Base-by-base conservation (phyloP, 2,797 vertebrate genomes). In the Chelidonichthys spinosus region DNA sequence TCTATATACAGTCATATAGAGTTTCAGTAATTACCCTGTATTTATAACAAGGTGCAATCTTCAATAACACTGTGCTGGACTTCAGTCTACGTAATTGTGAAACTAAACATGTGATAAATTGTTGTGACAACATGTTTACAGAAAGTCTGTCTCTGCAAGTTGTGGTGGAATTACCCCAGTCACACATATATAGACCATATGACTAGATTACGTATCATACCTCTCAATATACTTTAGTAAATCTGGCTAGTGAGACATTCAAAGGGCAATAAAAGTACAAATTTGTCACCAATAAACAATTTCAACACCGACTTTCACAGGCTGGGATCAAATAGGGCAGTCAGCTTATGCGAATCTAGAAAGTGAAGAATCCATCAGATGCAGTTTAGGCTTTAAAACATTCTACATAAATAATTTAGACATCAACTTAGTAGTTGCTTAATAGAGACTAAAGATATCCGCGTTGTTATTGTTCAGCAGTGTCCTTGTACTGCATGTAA, bases 91-190 rank as follows among this genome's bases (percentile, higher is more conserved):
- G 42, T 55, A 56, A 49, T 46, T 66, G 36, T 35, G 17, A 56
- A 43, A 10, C 2, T 32, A 15, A 69, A 69, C 50, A 56, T 35
- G 7, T 40, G 40, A 15, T 54, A 13, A 17, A 14, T 37, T 42
- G n/a, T 72, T 49, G 49, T 61, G 25, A 53, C 14, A 52, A 17
- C 15, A 47, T 36, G 62, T 72, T 58, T 43, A 52, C 8, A 44
- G 66, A 2, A 64, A 59, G 17, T 67, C 35, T 54, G 40, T 33
- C 39, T 59, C 25, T 63, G 40, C 54, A 15, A 63, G 25, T 25
- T 25, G 25, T 25, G 3, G 9, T 4, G 4, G 14, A 52, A 15
- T 35, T 33, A 14, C 32, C 59, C n/a, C 33, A 32, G 40, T 15
- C 55, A 44, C 6, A 6, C 49, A n/a, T 59, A 36, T 55, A 13